These are phyloP conservation scores for Gnathonemus longibarbis DNA, from an alignment of 2,113 vertebrate genomes.

Conservation along the genomic window DNA sequence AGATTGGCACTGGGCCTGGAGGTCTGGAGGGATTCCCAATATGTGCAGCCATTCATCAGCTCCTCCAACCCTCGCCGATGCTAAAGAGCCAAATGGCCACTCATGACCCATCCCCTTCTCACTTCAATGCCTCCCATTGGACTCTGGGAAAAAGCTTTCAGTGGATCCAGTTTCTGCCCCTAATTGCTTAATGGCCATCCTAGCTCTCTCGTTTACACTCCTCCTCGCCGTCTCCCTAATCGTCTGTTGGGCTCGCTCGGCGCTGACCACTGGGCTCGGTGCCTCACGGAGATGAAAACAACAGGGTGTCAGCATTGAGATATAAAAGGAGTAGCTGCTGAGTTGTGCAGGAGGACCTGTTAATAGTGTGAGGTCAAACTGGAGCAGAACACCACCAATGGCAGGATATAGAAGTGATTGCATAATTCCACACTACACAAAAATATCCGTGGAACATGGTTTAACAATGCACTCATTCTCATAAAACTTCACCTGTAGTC, in stretches of 20 bases:
- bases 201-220: slow-evolving; percentile 9
- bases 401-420: background rate
- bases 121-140: slow-evolving; percentile 18
- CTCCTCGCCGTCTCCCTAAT: slow-evolving; percentile 13
- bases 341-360: background rate
- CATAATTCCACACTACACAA: background rate
- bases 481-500: background rate
- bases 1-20: background rate
- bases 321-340: background rate
- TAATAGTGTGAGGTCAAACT: background rate
- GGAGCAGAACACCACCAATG: background rate
- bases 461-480: background rate
- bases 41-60: background rate
- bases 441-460: background rate
- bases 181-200: slow-evolving; percentile 36
- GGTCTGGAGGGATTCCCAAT: background rate
- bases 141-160: slow-evolving; percentile 25
- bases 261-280: background rate
- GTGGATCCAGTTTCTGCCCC: slow-evolving; percentile 39
- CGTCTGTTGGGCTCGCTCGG: slow-evolving; percentile 5
- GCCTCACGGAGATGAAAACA: background rate
- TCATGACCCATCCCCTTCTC: slow-evolving; percentile 13
- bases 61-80: background rate
- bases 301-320: background rate
- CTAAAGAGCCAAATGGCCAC: slow-evolving; percentile 27